Evolutionary conservation across 2,113 vertebrate genomes (phyloP).

Genomic region (Reinhardtius hippoglossoides): DNA sequence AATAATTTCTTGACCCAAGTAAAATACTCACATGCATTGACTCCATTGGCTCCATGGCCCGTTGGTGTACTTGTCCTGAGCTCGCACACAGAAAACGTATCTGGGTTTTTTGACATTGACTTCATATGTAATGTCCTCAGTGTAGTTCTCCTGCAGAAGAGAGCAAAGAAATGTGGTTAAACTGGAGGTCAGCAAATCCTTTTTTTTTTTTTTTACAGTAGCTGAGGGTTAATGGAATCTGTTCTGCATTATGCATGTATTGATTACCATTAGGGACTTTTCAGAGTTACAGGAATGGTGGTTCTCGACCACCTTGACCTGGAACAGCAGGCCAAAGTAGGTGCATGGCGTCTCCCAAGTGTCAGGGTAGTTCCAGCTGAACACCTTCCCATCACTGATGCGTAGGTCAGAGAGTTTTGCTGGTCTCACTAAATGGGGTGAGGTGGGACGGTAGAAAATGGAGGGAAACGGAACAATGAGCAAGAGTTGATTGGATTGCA

Average conservation of each 20-base stretch:
- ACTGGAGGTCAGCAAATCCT: neutral
- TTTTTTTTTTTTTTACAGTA: neutral
- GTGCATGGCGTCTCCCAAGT: slow-evolving; percentile 75
- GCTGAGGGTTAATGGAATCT: neutral
- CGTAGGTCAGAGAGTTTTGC: slow-evolving; percentile 46
- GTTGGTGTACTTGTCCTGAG: slow-evolving; percentile 66
- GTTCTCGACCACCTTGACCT: slow-evolving; percentile 70
- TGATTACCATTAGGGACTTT: slow-evolving; percentile 3
- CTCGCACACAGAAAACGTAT: slow-evolving; percentile 78
- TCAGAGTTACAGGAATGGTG: slow-evolving; percentile 52
- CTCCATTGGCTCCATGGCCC: slow-evolving; percentile 79
- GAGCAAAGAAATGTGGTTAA: neutral
- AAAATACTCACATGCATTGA: slow-evolving; percentile 62
- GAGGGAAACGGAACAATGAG: neutral
- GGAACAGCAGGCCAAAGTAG: slow-evolving; percentile 76
- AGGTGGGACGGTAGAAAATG: neutral
- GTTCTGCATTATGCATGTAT: neutral
- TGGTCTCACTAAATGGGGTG: slow-evolving; percentile 70
- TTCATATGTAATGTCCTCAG: slow-evolving; percentile 1
- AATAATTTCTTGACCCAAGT: neutral
- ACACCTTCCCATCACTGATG: slow-evolving; percentile 16
- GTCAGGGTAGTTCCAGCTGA: slow-evolving; percentile 73
- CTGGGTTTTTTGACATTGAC: slow-evolving; percentile 11
- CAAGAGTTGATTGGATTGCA: neutral
- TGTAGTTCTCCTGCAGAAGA: slow-evolving; percentile 7